Evolutionary conservation across 1,140 invertebrate species (phyloP).

Genomic region (Muscidifurax raptorellus): DNA sequence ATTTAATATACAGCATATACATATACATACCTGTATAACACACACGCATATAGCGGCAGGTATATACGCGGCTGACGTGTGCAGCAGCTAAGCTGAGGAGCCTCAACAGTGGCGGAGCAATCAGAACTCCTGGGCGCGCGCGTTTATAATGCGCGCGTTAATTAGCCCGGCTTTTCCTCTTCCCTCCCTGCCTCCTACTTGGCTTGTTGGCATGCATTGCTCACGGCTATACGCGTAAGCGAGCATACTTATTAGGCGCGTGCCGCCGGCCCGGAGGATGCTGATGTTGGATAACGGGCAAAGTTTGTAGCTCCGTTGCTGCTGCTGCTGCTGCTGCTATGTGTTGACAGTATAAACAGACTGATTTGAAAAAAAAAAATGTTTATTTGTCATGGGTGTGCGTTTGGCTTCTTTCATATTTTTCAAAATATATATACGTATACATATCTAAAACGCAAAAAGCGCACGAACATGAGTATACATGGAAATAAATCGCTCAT

Average conservation of each 20-base stretch:
- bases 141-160: slow-evolving; percentile 33
- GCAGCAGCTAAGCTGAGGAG: neutral
- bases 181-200: neutral
- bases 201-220: slow-evolving; percentile 39
- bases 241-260: slow-evolving; percentile 35
- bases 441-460: too few relatives aligned
- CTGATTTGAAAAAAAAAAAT: too few relatives aligned
- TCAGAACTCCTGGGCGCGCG: neutral
- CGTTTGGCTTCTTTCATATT: too few relatives aligned
- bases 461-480: too few relatives aligned
- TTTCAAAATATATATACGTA: too few relatives aligned
- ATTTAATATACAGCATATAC: neutral
- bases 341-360: too few relatives aligned
- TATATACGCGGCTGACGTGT: neutral
- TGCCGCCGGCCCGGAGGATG: neutral
- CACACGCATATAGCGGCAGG: too few relatives aligned
- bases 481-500: too few relatives aligned
- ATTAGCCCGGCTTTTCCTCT: slow-evolving; percentile 26
- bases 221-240: neutral
- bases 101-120: neutral
- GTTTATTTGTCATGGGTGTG: too few relatives aligned
- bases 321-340: too few relatives aligned
- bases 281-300: neutral
- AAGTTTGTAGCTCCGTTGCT: neutral
- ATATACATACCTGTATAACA: neutral